Evolutionary conservation across 2,797 vertebrate genomes (phyloP).

Genomic region (Liasis olivaceus): DNA sequence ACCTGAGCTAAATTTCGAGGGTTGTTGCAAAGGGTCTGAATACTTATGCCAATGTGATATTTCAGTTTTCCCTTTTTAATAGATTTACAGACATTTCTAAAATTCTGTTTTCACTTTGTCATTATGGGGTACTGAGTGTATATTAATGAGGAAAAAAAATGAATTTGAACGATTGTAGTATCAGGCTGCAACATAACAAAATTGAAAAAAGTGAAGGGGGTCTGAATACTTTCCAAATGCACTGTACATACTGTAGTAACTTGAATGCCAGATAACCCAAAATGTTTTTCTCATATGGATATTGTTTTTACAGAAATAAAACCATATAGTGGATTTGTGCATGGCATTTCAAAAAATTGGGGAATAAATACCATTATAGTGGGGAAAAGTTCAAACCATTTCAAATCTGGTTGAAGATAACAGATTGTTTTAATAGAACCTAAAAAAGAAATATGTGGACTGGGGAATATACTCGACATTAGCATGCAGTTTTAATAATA

Average conservation of each 20-base stretch:
- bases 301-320: not conserved
- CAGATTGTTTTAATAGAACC: not conserved
- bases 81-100: too few species aligned
- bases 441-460: not conserved
- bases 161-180: too few species aligned
- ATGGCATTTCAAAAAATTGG: not conserved
- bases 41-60: too few species aligned
- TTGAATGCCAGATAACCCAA: not conserved
- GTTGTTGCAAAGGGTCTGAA: too few species aligned
- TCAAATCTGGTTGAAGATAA: not conserved
- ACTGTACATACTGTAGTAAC: not conserved
- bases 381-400: not conserved
- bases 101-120: too few species aligned
- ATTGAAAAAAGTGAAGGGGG: too few species aligned
- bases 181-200: too few species aligned
- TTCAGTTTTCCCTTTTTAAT: too few species aligned
- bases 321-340: not conserved
- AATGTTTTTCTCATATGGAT: not conserved
- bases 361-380: not conserved
- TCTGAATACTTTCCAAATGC: too few species aligned
- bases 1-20: too few species aligned
- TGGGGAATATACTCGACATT: not conserved
- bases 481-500: not conserved
- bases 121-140: too few species aligned
- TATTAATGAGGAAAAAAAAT: too few species aligned